Percentiles rank a stretch among this genome's conserved stretches.
Evolutionary conservation across 1,140 invertebrate genomes (phyloP).

Genomic region (Goniozus legneri): DNA sequence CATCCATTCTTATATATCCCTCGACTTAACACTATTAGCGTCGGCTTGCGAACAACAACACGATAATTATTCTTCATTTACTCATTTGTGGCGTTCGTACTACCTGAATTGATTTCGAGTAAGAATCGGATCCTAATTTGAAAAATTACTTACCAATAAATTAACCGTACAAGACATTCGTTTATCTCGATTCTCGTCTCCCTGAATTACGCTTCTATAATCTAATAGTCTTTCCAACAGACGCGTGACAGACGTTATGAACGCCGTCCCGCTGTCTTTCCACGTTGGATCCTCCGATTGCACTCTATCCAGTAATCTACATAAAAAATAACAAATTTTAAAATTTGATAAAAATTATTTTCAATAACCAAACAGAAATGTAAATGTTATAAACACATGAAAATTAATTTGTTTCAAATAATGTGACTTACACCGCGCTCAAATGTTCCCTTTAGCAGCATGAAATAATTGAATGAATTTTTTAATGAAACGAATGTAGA

Average conservation of each 20-base stretch:
- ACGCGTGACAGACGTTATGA: slow-evolving; percentile 86
- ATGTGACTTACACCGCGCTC: slow-evolving; percentile 78
- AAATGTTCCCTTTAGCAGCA: slow-evolving; percentile 77
- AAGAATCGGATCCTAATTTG: too few species aligned
- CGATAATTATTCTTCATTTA: too few species aligned
- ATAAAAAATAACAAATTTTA: slow-evolving; percentile 8
- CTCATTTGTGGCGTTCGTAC: too few species aligned
- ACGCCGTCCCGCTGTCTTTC: slow-evolving; percentile 86
- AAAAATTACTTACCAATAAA: slow-evolving; percentile 70
- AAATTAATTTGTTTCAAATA: slow-evolving; percentile 2
- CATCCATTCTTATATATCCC: too few species aligned
- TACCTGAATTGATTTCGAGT: too few species aligned
- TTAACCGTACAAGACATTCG: slow-evolving; percentile 97
- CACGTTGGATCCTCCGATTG: slow-evolving; percentile 80
- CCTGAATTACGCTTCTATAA: slow-evolving; percentile 88
- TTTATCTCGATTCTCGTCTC: slow-evolving; percentile 88
- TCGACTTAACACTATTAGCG: neutral
- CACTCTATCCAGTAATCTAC: slow-evolving; percentile 82
- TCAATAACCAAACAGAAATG: too few species aligned
- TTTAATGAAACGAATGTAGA: slow-evolving; percentile 26
- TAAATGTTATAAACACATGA: too few species aligned
- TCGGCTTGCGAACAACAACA: neutral
- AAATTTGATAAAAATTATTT: too few species aligned
- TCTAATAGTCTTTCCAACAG: slow-evolving; percentile 85
- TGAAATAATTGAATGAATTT: slow-evolving; percentile 37